Conservation (phyloP, 1,140 invertebrate genomes). For the Dufourea novaeangliae region DNA sequence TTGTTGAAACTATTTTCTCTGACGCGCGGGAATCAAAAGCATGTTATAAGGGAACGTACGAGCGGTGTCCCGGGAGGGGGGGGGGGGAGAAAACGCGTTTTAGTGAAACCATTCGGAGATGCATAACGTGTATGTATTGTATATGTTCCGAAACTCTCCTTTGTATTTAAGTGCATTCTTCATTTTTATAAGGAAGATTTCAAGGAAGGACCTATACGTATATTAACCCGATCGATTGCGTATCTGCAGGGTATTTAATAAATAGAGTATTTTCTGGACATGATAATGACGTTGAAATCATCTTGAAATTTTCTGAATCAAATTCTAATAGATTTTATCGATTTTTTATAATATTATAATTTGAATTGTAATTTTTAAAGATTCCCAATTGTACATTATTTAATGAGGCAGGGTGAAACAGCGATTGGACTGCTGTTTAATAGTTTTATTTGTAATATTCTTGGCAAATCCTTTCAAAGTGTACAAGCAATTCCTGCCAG, state of each 20-base stretch:
- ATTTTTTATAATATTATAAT: no score
- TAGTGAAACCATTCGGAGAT: neutral
- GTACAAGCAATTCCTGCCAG: neutral
- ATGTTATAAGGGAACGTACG: neutral
- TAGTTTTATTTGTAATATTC: conserved; percentile 5
- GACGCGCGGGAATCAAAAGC: neutral
- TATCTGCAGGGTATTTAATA: conserved; percentile 36
- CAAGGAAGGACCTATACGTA: neutral
- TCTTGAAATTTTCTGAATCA: neutral
- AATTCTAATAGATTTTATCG: neutral
- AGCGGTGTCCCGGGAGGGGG: no score
- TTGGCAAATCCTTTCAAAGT: no score
- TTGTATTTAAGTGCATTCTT: conserved; percentile 37
- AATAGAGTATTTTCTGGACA: conserved; percentile 34
- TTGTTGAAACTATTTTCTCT: conserved; percentile 2
- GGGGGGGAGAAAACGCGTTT: neutral
- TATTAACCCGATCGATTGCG: neutral
- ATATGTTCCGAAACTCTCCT: conserved; percentile 24
- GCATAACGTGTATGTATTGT: conserved; percentile 31
- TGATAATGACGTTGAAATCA: neutral
- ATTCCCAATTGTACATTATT: conserved; percentile 19
- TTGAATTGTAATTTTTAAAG: neutral
- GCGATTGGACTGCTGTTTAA: neutral
- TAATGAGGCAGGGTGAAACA: conserved; percentile 5
- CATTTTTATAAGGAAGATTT: conserved; percentile 32